Evolutionary conservation across 2,797 vertebrate genomes (phyloP).

Genomic region (Darevskia nairensis): DNA sequence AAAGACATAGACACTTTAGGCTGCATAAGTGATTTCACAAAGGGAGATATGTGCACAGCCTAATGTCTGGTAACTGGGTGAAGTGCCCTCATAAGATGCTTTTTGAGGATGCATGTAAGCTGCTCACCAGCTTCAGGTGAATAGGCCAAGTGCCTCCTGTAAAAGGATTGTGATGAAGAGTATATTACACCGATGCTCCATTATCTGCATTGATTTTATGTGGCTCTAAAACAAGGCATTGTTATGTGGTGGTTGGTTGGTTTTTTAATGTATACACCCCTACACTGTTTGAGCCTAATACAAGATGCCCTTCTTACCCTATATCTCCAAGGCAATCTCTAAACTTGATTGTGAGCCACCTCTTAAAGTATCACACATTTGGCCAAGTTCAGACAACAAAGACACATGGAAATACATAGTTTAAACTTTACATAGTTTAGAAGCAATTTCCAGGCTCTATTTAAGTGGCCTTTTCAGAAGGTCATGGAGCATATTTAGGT

Average conservation of each 20-base stretch:
- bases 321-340: neutral
- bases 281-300: neutral
- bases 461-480: neutral
- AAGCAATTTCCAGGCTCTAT: neutral
- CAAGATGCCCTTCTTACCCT: no score
- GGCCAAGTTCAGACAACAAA: neutral
- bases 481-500: neutral
- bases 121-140: neutral
- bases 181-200: neutral
- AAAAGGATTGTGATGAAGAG: neutral
- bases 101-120: neutral
- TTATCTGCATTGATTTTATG: neutral
- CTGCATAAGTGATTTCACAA: neutral
- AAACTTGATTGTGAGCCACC: no score
- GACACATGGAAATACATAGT: neutral
- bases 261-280: neutral
- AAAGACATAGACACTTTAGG: neutral
- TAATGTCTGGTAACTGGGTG: neutral
- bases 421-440: neutral
- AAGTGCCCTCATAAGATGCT: neutral
- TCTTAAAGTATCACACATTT: neutral
- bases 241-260: no score
- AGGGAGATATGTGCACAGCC: neutral
- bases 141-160: neutral
- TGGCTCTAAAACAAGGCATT: neutral